phyloP scores from a whole-genome alignment of 1,140 invertebrate genomes.

The Drosophila insularis region DNA sequence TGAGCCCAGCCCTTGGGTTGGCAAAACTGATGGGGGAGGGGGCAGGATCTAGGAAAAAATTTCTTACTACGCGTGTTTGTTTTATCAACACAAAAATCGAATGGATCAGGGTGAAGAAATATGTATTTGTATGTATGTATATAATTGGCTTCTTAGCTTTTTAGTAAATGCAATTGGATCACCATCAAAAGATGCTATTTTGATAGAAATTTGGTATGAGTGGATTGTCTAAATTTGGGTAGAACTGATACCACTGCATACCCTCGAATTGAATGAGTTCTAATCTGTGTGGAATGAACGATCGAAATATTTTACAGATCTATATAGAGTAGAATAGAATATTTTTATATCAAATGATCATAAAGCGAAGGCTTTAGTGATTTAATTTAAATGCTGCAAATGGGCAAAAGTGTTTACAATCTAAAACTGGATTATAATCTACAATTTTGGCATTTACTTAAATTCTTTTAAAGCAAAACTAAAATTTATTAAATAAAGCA shows the following conservation, averaged over 20 bases:
- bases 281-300: neutral
- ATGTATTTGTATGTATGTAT: neutral
- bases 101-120: constrained; percentile 28
- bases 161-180: constrained; percentile 22
- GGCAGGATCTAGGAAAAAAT: neutral
- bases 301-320: no score
- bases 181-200: constrained; percentile 16
- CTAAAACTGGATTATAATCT: no score
- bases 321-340: no score
- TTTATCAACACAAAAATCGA: constrained; percentile 2
- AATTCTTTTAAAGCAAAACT: no score
- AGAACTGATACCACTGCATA: constrained; percentile 7
- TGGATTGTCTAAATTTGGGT: constrained; percentile 6
- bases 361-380: no score
- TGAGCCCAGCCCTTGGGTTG: constrained; percentile 28
- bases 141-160: constrained; percentile 9
- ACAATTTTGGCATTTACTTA: no score
- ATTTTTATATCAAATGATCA: no score
- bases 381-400: no score
- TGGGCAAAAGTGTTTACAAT: no score
- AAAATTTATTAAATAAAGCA: no score
- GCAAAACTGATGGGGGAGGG: neutral
- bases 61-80: constrained; percentile 14
- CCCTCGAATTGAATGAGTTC: neutral
- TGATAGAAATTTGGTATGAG: constrained; percentile 10